Conservation (phyloP, 2,888 invertebrate species). For the Hypomecis atomaria region DNA sequence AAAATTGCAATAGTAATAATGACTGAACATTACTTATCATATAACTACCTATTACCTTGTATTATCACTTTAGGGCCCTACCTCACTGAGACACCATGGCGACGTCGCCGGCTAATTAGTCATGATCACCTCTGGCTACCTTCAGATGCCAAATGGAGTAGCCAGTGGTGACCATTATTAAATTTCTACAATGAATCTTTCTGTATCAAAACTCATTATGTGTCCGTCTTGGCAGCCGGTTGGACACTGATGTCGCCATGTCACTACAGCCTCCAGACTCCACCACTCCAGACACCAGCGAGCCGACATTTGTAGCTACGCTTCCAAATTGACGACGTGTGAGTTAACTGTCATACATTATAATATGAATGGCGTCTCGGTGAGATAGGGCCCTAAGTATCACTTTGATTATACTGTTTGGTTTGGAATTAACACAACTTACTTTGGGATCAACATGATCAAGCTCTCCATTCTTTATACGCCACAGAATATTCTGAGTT, state of each 20-base stretch:
- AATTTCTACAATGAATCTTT: constrained; percentile 1
- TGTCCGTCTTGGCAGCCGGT: constrained; percentile 1
- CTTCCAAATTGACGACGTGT: constrained; percentile 34
- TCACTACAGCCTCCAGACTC: constrained; percentile 2
- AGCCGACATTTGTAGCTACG: constrained; percentile 24
- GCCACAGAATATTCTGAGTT: constrained; percentile 95
- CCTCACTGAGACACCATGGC: neutral
- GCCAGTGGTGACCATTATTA: constrained; percentile 1
- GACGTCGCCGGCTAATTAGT: neutral
- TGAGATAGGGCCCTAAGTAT: constrained; percentile 8
- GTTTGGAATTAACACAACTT: constrained; percentile 31
- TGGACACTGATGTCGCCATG: neutral
- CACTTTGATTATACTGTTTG: too few species aligned
- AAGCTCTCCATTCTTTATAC: constrained; percentile 94
- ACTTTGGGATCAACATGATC: constrained; percentile 96
- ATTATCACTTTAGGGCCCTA: constrained; percentile 1
- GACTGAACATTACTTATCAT: too few species aligned
- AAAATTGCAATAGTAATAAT: too few species aligned
- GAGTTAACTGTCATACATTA: constrained; percentile 33
- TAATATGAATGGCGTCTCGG: constrained; percentile 25
- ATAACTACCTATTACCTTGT: too few species aligned
- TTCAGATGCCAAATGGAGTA: neutral
- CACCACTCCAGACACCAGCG: too few species aligned
- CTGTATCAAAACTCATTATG: constrained; percentile 8
- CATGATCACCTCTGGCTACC: neutral